Base-by-base conservation (phyloP, 1,140 invertebrate species). In the Papilio helenus region DNA sequence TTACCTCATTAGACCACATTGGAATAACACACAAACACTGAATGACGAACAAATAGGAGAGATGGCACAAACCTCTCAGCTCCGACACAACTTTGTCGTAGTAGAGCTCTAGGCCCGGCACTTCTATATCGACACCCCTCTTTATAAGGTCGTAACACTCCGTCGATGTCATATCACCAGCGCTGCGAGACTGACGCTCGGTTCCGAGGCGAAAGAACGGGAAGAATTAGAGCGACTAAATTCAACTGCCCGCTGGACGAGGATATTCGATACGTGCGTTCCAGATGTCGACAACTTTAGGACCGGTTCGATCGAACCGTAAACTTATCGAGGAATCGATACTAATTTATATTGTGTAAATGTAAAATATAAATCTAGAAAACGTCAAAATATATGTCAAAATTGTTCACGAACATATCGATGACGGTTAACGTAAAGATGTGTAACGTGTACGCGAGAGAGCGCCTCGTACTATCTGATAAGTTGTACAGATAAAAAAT, bases 81-180 rank as follows among this genome's bases (percentile, higher is more conserved):
- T 95, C 95, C 46, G 89, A 80, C 58, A 96, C 95, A 72, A 95
- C 92, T 90, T 95, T 95, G 82, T 96, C 95, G 88, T 95, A 96
- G 88, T 95, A 96, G 68, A 92, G 82, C 74, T 95, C 95, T 78
- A 95, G 84, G 71, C 94, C 94, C 0, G 94, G 93, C 86, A 94
- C 93, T 84, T 95, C 93, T 1, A 93, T 92, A 80, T 94, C 92
- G 16, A 95, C 87, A 26, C 94, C 94, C 76, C 87, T 88, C 83
- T 90, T 93, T 81, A 95, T 95, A 81, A 95, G 87, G 82, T 94
- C 93, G 88, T 94, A 95, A 76, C 93, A 93, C 88, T 95, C 93
- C 72, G 94, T 89, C 83, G 91, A 90, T 88, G 93, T 93, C 94
- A 95, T 95, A 88, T 91, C 92, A 86, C 89, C 87, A 88, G 84